Conservation (phyloP, 2,113 vertebrate species). For the Carassius carassius region DNA sequence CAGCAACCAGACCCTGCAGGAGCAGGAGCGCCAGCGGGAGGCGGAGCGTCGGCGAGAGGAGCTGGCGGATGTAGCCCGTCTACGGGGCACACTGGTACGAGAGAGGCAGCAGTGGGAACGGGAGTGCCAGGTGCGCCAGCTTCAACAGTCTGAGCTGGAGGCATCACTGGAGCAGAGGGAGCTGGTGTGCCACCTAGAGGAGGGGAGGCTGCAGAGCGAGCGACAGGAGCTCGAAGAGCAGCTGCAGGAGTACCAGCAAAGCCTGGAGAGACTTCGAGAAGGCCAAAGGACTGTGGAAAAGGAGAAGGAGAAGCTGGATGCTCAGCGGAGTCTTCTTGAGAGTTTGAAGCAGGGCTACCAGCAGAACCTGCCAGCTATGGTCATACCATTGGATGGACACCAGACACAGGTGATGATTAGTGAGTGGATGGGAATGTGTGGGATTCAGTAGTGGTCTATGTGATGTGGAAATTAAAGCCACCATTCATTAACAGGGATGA, state of each 20-base stretch:
- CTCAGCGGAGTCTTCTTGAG: constrained; percentile 74
- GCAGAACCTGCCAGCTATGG: constrained; percentile 75
- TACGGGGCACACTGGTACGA: constrained; percentile 80
- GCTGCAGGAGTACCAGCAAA: constrained; percentile 87
- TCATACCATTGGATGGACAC: constrained; percentile 70
- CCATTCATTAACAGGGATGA: too few species aligned
- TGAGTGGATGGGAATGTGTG: not conserved
- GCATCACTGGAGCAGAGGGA: constrained; percentile 72
- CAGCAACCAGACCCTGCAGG: constrained; percentile 81
- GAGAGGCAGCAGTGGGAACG: constrained; percentile 88
- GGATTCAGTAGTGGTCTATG: not conserved
- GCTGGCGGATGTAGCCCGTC: constrained; percentile 76
- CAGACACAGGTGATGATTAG: constrained; percentile 62
- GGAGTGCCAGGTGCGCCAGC: constrained; percentile 76
- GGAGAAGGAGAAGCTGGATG: constrained; percentile 81
- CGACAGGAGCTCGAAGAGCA: constrained; percentile 81
- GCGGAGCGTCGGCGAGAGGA: constrained; percentile 91
- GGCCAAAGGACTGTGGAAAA: constrained; percentile 85
- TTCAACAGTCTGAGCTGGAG: constrained; percentile 76
- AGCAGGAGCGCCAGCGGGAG: constrained; percentile 92
- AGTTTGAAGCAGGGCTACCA: constrained; percentile 77
- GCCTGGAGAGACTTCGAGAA: constrained; percentile 88
- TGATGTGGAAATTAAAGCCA: not conserved
- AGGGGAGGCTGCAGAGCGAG: constrained; percentile 76
- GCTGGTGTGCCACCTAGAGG: constrained; percentile 75